These are phyloP conservation scores for Brachypterus glaber DNA, from an alignment of 2,888 invertebrate genomes.

Conservation along the genomic window DNA sequence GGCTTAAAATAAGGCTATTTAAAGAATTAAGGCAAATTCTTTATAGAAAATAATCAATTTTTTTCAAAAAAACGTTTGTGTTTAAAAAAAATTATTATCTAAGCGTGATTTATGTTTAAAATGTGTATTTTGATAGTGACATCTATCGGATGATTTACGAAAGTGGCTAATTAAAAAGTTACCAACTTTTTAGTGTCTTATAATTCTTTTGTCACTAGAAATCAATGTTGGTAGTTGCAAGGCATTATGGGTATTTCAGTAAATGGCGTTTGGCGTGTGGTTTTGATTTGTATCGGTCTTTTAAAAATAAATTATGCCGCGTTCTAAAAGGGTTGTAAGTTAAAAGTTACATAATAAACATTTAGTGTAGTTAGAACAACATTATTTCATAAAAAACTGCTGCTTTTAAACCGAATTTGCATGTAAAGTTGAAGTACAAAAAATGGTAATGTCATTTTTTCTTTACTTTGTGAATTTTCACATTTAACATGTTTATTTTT, in stretches of 20 bases:
- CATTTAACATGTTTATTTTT: conserved; percentile 33
- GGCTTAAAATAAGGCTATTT: too few species aligned
- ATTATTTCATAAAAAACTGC: conserved; percentile 18
- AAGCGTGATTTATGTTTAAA: too few species aligned
- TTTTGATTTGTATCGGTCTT: conserved; percentile 13
- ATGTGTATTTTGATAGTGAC: too few species aligned
- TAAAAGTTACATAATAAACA: too few species aligned
- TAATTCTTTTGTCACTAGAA: conserved; percentile 39
- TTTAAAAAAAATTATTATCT: conserved; percentile 16
- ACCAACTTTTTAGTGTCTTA: conserved; percentile 38
- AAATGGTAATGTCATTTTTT: conserved; percentile 40
- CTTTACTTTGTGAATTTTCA: conserved; percentile 23
- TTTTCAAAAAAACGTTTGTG: too few species aligned
- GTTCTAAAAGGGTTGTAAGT: conserved; percentile 40
- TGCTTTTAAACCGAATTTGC: conserved; percentile 27
- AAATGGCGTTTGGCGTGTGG: conserved; percentile 36
- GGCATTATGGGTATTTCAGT: conserved; percentile 37
- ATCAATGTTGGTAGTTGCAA: conserved; percentile 40
- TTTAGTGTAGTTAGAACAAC: conserved; percentile 20
- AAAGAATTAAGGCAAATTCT: too few species aligned
- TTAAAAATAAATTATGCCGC: conserved; percentile 37
- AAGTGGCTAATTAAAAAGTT: conserved; percentile 32
- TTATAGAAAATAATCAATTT: too few species aligned
- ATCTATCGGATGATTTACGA: conserved; percentile 17
- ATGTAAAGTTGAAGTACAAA: conserved; percentile 31